Evolutionary conservation across 2,113 vertebrate genomes (phyloP).

Genomic region (Spea multiplicata): DNA sequence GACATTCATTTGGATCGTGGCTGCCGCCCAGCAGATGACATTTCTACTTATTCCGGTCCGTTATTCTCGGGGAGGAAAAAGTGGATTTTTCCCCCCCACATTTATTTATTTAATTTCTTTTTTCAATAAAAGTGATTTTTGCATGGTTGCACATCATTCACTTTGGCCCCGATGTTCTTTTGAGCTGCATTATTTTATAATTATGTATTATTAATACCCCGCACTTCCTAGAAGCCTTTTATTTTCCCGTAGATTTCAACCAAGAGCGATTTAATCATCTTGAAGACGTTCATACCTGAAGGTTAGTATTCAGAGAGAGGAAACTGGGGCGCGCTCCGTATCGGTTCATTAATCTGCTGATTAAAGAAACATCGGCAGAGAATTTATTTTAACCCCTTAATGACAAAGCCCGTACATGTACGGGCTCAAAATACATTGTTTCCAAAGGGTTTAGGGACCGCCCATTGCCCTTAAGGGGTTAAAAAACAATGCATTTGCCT

Average conservation of each 20-base stretch:
- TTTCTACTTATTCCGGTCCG: slow-evolving; percentile 4
- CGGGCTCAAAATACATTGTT: no score
- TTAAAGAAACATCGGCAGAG: no score
- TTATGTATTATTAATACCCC: neutral
- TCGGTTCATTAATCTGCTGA: no score
- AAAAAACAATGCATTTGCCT: no score
- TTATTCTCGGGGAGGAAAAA: neutral
- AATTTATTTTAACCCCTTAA: no score
- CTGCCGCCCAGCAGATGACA: neutral
- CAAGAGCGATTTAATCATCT: neutral
- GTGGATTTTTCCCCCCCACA: neutral
- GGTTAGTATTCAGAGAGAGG: neutral
- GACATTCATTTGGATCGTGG: slow-evolving; percentile 10
- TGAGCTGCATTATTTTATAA: neutral
- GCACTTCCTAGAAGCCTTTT: neutral
- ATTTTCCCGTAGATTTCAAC: neutral
- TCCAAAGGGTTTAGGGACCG: no score
- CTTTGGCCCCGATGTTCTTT: neutral
- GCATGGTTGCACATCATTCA: neutral
- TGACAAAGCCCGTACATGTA: no score
- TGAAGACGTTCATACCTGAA: neutral
- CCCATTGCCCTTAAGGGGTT: no score
- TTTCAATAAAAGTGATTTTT: neutral
- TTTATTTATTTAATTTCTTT: neutral
- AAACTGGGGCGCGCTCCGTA: no score